These are phyloP conservation scores for Pantherophis vulpinus DNA, from an alignment of 2,797 vertebrate genomes.

Conservation along the genomic window DNA sequence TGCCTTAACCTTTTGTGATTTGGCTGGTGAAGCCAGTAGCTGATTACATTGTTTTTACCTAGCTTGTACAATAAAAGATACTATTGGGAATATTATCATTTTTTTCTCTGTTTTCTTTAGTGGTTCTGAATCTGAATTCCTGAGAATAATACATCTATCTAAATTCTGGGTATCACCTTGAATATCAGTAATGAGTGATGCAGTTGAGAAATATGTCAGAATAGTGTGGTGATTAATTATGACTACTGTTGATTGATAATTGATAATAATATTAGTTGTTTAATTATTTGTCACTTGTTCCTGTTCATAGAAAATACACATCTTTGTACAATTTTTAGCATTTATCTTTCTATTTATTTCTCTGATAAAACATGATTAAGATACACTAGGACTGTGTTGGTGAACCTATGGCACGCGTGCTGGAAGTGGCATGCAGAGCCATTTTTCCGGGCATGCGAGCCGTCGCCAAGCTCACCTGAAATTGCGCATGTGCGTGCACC, in stretches of 20 bases:
- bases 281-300: neutral
- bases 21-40: neutral
- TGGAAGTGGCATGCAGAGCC: too few relatives aligned
- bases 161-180: neutral
- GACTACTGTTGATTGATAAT: neutral
- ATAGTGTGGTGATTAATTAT: neutral
- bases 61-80: neutral
- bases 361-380: neutral
- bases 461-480: too few relatives aligned
- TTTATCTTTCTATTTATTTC: neutral
- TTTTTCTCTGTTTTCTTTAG: neutral
- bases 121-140: neutral
- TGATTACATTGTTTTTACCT: neutral
- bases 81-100: neutral
- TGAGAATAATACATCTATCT: neutral
- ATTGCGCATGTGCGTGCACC: too few relatives aligned
- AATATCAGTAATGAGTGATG: neutral
- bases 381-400: neutral
- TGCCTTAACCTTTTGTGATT: neutral
- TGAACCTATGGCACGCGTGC: too few relatives aligned
- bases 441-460: too few relatives aligned
- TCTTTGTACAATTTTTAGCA: neutral
- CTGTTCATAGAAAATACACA: neutral
- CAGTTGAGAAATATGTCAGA: neutral
- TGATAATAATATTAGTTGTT: neutral